Conservation (phyloP, 2,888 invertebrate genomes). For the Microplitis deprimator region DNA sequence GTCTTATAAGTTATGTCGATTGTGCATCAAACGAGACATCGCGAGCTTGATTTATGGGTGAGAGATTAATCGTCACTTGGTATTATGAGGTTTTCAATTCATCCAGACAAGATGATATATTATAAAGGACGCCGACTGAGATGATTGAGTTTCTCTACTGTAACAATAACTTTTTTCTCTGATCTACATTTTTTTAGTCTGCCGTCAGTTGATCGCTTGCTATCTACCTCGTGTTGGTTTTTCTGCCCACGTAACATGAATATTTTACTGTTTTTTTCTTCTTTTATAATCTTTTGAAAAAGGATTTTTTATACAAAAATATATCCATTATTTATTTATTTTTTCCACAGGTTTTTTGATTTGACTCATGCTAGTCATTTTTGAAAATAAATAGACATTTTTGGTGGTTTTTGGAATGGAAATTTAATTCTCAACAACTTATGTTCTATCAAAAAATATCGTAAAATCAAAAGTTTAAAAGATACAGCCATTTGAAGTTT, state of each 20-base stretch:
- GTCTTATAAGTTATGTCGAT: neutral
- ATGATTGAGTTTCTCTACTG: neutral
- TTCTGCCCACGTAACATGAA: constrained; percentile 20
- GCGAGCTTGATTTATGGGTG: neutral
- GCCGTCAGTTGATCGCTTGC: constrained; percentile 14
- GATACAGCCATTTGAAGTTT: no score
- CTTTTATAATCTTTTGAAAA: no score
- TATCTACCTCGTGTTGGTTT: constrained; percentile 18
- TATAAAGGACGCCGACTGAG: neutral
- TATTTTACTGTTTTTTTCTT: constrained; percentile 5
- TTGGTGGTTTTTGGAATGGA: no score
- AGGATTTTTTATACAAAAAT: no score
- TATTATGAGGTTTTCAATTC: neutral
- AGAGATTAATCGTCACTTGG: neutral
- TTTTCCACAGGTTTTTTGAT: no score
- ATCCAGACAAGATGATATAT: neutral
- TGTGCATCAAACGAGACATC: neutral
- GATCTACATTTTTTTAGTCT: constrained; percentile 4
- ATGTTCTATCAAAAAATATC: no score
- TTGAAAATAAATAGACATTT: no score
- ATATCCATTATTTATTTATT: no score
- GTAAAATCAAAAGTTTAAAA: no score
- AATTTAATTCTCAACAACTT: no score
- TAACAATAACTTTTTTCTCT: constrained; percentile 4
- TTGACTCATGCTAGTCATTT: no score